A percentile compares a stretch with the other conserved stretches of the same genome.
These are phyloP conservation scores for Lates japonicus DNA, from an alignment of 2,797 vertebrate genomes.

Conservation along the genomic window DNA sequence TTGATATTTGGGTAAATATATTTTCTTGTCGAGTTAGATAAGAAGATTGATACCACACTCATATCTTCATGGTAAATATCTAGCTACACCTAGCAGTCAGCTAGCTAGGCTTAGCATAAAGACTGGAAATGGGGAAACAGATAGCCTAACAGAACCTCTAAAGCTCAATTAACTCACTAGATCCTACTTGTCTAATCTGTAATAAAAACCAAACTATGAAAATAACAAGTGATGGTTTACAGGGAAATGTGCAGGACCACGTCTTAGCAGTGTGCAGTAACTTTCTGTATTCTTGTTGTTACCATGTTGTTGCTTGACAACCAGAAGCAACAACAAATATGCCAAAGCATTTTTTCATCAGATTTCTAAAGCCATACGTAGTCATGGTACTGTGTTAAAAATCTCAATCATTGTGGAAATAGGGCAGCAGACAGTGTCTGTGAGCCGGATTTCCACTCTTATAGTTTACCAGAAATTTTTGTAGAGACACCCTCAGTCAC, in stretches of 20 bases:
- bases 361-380: too few species aligned
- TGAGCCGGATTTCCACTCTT: background rate
- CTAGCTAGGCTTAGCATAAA: conserved; percentile 30
- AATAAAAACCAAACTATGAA: background rate
- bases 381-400: too few species aligned
- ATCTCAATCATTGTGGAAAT: too few species aligned
- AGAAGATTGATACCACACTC: background rate
- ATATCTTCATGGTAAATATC: background rate
- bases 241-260: too few species aligned
- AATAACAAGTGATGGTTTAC: too few species aligned
- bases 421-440: too few species aligned
- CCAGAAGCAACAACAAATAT: background rate
- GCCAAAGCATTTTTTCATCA: too few species aligned
- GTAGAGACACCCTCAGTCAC: background rate
- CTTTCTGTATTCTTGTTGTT: background rate
- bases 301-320: background rate
- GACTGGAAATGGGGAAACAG: background rate
- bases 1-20: background rate
- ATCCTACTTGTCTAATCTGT: background rate
- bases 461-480: background rate
- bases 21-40: background rate
- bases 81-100: background rate
- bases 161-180: background rate
- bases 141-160: background rate
- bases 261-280: too few species aligned